A percentile compares a stretch with the other conserved stretches of the same genome.
phyloP scores from a whole-genome alignment of 2,797 vertebrate species.

The Apodemus agrarius region DNA sequence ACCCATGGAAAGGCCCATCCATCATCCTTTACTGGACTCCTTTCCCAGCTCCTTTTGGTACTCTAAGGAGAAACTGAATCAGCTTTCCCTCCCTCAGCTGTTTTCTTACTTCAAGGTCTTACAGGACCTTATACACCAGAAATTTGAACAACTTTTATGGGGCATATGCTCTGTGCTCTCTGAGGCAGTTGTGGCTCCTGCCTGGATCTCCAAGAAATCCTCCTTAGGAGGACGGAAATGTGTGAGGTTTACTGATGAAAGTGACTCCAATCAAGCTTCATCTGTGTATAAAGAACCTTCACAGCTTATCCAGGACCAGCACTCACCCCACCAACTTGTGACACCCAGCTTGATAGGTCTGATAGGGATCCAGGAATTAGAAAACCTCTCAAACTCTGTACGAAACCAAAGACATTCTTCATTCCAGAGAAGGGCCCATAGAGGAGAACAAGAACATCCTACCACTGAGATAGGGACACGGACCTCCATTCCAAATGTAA shows the following conservation, averaged over 20 bases:
- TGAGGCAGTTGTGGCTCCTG: not conserved
- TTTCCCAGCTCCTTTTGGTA: not conserved
- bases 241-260: not conserved
- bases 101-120: not conserved
- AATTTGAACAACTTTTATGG: not conserved
- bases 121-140: not conserved
- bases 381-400: not conserved
- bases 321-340: not conserved
- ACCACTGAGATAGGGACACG: not conserved
- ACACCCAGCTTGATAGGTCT: not conserved
- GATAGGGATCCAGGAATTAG: not conserved
- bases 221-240: not conserved
- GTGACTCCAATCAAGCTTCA: not conserved
- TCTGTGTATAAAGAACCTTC: not conserved
- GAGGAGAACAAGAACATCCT: not conserved
- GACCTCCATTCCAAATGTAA: not conserved
- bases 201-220: not conserved
- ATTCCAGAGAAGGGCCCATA: not conserved
- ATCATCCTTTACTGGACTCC: not conserved
- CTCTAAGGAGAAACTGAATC: not conserved
- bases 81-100: not conserved
- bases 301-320: not conserved
- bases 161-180: not conserved
- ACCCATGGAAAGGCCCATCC: not conserved
- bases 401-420: not conserved